Base-by-base conservation (phyloP, 2,113 vertebrate genomes). In the Scophthalmus maximus region DNA sequence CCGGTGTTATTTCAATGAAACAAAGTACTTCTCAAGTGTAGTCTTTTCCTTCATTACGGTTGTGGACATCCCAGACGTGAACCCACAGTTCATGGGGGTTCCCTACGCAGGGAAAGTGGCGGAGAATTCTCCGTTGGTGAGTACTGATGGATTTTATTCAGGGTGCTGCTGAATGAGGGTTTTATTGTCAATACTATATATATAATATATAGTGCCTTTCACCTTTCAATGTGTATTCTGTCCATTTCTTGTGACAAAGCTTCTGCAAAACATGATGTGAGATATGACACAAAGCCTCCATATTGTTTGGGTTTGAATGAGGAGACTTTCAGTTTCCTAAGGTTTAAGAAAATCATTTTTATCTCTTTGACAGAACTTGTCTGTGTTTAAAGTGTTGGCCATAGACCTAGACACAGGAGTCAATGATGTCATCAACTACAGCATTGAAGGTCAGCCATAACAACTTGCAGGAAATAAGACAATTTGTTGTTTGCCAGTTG, bases 321-420 rank as follows among this genome's bases (percentile, higher is more conserved):
- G 2, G 32, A 82, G 49, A 27, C 27, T 51, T 18, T 47, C 4
- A 40, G 9, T 46, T 26, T 5, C 4, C 40, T 53, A 2, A 38
- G 8, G 22, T 55, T 20, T 42, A 5, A 66, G 8, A 49, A 47
- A 22, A 14, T 29, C 5, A 6, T 6, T 57, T 67, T 56, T 55
- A 59, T 34, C 44, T 30, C 32, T 71, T 75, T 63, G 2, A 5
- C 68, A 97, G 96, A 89, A 51, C 12, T 36, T 1, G 0, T 8
- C 73, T 0, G 91, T 96, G 64, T 73, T 94, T 25, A 76, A 4
- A 29, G 95, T 95, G 38, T 65, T 36, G 1, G 95, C 96, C 6
- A 40, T 93, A 7, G 96, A 97, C 40, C 63, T 76, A 6, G 96
- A 97, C 90, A 92, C 38, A 70, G 94, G 92, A 50, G 42, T 97